Evolutionary conservation across 2,888 invertebrate species (phyloP).

Genomic region (Orchesella flavescens): DNA sequence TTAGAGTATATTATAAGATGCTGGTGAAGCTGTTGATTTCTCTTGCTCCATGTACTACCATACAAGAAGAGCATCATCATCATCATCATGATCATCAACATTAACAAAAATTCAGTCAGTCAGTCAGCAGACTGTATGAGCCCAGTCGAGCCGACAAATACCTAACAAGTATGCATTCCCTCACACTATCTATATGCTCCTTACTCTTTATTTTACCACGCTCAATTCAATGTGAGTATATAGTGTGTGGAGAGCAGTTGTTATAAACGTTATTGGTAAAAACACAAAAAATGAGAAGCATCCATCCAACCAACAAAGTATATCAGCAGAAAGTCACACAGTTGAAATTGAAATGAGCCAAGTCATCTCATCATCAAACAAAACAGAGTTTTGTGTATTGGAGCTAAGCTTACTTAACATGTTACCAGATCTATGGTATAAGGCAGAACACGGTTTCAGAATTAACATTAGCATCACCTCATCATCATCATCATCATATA

Average conservation of each 20-base stretch:
- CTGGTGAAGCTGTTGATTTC: neutral
- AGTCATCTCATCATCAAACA: constrained; percentile 29
- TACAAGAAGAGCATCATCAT: constrained; percentile 9
- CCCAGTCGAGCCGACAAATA: constrained; percentile 15
- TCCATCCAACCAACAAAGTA: neutral
- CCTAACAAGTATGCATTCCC: neutral
- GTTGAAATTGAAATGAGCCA: constrained; percentile 13
- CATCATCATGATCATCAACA: constrained; percentile 14
- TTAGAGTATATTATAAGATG: neutral
- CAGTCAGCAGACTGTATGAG: constrained; percentile 11
- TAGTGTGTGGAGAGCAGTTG: neutral
- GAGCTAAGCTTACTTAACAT: neutral
- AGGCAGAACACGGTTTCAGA: neutral
- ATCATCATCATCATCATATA: neutral
- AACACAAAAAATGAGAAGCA: neutral
- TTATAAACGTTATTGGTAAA: constrained; percentile 3
- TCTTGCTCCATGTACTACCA: neutral
- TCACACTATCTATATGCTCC: neutral
- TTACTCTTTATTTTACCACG: no score
- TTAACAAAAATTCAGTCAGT: constrained; percentile 14
- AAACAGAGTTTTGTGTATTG: neutral
- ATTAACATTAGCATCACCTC: neutral
- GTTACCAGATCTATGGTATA: neutral
- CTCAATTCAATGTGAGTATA: neutral
- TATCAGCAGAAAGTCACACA: constrained; percentile 16